Conservation (phyloP, 2,113 vertebrate species). For the Gymnocephalus cernua region DNA sequence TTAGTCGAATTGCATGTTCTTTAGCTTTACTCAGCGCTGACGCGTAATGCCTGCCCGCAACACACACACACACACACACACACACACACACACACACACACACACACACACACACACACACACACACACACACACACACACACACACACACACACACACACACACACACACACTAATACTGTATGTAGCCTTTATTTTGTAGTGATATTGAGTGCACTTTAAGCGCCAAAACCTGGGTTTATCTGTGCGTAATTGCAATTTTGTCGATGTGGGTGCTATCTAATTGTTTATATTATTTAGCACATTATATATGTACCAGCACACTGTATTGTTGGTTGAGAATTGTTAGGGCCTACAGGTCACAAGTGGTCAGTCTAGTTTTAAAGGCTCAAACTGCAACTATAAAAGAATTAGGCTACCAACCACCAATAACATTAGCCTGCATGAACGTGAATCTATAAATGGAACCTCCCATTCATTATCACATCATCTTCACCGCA, state of each 20-base stretch:
- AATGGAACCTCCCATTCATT: slow-evolving; percentile 38
- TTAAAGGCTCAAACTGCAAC: background rate
- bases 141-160: background rate
- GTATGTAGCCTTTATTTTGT: slow-evolving; percentile 4
- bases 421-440: background rate
- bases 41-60: background rate
- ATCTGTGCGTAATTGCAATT: background rate
- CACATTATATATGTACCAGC: background rate
- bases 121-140: slow-evolving; percentile 5
- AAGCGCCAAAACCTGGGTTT: background rate
- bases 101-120: background rate
- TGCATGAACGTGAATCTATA: slow-evolving; percentile 13
- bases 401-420: background rate
- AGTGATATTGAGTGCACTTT: background rate
- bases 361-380: background rate
- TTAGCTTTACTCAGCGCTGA: background rate
- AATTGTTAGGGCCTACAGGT: background rate
- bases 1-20: background rate
- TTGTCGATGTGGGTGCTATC: background rate
- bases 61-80: background rate
- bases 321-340: background rate
- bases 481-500: slow-evolving; percentile 42
- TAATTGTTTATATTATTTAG: background rate
- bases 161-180: slow-evolving; percentile 8
- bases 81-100: slow-evolving; percentile 2